Base-by-base conservation (phyloP, 2,888 invertebrate genomes). In the Rotaria sp. region DNA sequence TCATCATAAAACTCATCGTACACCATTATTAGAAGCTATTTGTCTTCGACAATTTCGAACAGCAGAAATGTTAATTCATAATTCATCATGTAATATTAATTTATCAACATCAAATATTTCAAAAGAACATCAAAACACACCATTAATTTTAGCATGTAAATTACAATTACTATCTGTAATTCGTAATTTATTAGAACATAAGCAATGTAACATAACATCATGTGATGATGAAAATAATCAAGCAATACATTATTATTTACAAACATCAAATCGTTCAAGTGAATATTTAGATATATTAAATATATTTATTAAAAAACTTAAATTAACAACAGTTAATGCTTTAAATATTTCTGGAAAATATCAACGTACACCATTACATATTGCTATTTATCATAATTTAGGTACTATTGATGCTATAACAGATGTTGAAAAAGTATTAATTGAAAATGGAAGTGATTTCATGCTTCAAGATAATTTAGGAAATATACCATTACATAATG, bases 381-480 rank as follows among this genome's bases (percentile, higher is more conserved):
- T 80, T 26, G 80, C 80, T 80, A 18, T 80, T 13, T 80, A 80
- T 45, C 26, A 45, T 80, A 80, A 80, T 45, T n/a, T 24, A n/a
- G 80, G 80, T n/a, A 80, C 80, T n/a, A 80, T 45, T 26, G 80
- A 80, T 80, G 80, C 80, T 0, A 80, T 45, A 15, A 80, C 45
- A 1, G 35, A 80, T 45, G 35, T 80, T 45, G 80, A 80, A 80
- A 80, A 80, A 45, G 1, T 45, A 45, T 80, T 80, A 45, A 80
- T 80, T 80, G 80, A 80, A n/a, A 80, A 80, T 80, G 80, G 80
- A 45, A 45, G 45, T 80, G 80, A 80, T 80, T 45, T 80, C n/a
- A 13, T 41, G 41, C 2, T n/a, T 0, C 26, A 41, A 45, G 80
- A 80, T 80, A 26, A 80, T 80, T 15, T 45, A n/a, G 80, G 80